A percentile compares a stretch with the other conserved stretches of the same genome.
Evolutionary conservation across 92 coral and sea anemone genomes (phyloP).

Genomic region (Palythoa heliodiscus): DNA sequence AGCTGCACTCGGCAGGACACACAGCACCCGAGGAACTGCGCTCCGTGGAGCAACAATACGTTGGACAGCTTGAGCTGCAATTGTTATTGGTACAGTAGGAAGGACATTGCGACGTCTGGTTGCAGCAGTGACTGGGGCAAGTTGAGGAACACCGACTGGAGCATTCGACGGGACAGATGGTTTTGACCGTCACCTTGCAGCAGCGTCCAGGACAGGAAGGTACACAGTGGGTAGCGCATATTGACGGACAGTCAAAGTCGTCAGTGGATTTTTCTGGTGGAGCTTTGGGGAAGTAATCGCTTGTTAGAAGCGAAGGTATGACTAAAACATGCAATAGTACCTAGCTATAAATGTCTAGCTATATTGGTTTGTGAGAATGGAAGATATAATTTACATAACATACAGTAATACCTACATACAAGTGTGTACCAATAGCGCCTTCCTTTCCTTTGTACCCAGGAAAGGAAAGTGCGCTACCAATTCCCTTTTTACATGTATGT

Average conservation of each 20-base stretch:
- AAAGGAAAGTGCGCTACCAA: too few relatives aligned
- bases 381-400: not conserved
- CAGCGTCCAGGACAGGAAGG: conserved; percentile 29
- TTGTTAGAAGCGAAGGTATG: not conserved
- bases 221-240: conserved; percentile 25
- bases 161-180: conserved; percentile 19
- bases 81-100: conserved; percentile 15
- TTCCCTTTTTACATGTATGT: too few relatives aligned
- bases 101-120: not conserved
- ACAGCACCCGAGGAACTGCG: not conserved
- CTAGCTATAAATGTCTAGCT: too few relatives aligned
- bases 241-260: conserved; percentile 26
- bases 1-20: conserved; percentile 14
- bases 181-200: conserved; percentile 20
- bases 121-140: conserved; percentile 32
- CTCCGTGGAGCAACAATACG: conserved; percentile 5
- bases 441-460: too few relatives aligned
- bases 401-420: not conserved
- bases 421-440: too few relatives aligned
- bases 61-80: conserved; percentile 21
- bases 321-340: too few relatives aligned
- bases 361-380: not conserved
- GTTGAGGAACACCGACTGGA: conserved; percentile 7
- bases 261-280: conserved; percentile 27
- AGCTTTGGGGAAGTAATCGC: conserved; percentile 9